Percentiles rank a stretch among this genome's conserved stretches.
Conservation (phyloP, 2,888 invertebrate genomes). For the Mythimna impura region DNA sequence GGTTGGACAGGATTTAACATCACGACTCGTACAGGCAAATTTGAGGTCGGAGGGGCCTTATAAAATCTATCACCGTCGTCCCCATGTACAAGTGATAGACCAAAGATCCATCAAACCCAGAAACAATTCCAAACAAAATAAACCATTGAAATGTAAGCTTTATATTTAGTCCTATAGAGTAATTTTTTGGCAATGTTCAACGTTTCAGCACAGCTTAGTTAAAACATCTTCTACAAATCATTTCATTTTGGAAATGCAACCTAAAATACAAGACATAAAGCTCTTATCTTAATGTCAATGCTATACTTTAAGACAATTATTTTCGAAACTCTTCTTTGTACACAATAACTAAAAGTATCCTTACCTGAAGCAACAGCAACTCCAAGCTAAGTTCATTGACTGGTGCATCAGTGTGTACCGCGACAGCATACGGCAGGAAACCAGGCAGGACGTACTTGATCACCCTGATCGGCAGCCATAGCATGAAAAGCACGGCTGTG, state of each 20-base stretch:
- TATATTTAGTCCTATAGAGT: background rate
- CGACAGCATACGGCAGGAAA: constrained; percentile 98
- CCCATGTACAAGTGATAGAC: background rate
- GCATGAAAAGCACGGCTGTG: constrained; percentile 97
- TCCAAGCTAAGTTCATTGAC: constrained; percentile 98
- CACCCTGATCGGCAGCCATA: constrained; percentile 98
- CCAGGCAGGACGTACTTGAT: constrained; percentile 95
- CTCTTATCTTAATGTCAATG: background rate
- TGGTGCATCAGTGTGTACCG: constrained; percentile 95
- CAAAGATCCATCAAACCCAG: background rate
- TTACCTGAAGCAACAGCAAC: constrained; percentile 95
- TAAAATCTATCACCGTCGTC: background rate
- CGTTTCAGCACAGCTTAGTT: background rate
- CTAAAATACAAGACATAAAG: background rate
- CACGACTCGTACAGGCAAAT: background rate
- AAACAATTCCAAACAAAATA: background rate
- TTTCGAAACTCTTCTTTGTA: background rate
- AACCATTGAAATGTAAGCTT: background rate
- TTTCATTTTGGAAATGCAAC: background rate
- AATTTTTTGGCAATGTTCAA: background rate
- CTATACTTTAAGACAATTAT: background rate
- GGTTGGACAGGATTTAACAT: background rate
- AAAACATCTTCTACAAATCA: background rate
- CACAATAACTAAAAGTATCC: background rate
- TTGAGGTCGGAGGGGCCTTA: background rate